Evolutionary conservation across 2,797 vertebrate genomes (phyloP).

Genomic region (Sylvia borin): DNA sequence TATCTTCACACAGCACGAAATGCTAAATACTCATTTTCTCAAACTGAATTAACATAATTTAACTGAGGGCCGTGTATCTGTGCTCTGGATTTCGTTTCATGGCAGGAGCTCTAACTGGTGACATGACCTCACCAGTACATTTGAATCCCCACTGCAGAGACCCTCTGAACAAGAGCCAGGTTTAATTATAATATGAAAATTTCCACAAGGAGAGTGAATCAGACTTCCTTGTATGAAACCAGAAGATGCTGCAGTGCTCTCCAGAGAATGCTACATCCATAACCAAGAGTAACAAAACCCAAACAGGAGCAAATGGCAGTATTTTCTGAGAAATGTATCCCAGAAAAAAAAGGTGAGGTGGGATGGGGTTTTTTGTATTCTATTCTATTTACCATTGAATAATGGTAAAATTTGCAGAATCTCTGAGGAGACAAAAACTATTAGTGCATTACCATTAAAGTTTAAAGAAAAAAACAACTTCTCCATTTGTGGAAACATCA

Average conservation of each 20-base stretch:
- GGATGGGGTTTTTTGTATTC: not conserved
- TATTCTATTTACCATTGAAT: too few species aligned
- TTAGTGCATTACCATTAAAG: not conserved
- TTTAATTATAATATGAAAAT: not conserved
- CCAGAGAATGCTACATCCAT: rapidly evolving
- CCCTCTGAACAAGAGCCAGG: not conserved
- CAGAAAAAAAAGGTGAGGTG: not conserved
- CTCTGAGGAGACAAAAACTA: not conserved
- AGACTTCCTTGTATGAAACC: not conserved
- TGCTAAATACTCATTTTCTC: not conserved
- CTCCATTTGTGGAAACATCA: not conserved
- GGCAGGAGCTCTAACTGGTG: not conserved
- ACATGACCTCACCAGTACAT: not conserved
- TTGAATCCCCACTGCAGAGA: not conserved
- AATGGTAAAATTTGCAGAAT: not conserved
- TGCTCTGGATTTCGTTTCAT: not conserved
- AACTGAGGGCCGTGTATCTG: not conserved
- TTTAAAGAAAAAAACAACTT: not conserved
- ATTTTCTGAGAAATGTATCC: not conserved
- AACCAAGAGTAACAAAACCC: not conserved
- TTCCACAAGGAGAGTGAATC: not conserved
- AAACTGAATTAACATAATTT: not conserved
- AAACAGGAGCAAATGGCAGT: not conserved
- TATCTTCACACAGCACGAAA: not conserved
- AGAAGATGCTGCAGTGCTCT: not conserved